A percentile compares a stretch with the other conserved stretches of the same genome.
Conservation (phyloP, 2,888 invertebrate species). For the Torymus texanus region DNA sequence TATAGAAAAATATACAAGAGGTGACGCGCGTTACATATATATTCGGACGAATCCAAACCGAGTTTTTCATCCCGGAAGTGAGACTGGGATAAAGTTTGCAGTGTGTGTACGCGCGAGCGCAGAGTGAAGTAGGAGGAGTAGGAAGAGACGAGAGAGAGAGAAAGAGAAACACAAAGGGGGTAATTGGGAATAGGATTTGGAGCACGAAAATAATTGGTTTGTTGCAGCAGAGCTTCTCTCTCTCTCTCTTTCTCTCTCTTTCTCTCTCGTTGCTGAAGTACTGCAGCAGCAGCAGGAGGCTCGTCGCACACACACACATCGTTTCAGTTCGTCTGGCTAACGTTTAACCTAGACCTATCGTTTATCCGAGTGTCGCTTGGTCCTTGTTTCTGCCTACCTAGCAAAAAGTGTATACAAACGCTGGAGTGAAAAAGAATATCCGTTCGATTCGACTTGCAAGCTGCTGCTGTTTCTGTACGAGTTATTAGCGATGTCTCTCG, state of each 20-base stretch:
- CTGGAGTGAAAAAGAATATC: too few species aligned
- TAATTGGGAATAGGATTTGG: slow-evolving; percentile 72
- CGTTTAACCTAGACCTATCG: slow-evolving; percentile 65
- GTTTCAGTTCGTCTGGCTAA: slow-evolving; percentile 61
- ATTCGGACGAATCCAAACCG: slow-evolving; percentile 2
- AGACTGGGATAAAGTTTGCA: background rate
- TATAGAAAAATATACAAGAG: background rate
- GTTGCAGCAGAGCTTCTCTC: slow-evolving; percentile 54
- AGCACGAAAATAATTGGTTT: slow-evolving; percentile 72
- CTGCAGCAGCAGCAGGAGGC: too few species aligned
- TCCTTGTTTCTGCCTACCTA: background rate
- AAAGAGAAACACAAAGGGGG: slow-evolving; percentile 50
- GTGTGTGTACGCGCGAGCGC: background rate
- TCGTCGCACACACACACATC: slow-evolving; percentile 17
- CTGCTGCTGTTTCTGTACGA: too few species aligned
- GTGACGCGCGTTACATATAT: background rate
- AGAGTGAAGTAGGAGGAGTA: too few species aligned
- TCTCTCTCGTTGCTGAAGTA: too few species aligned
- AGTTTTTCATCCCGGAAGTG: slow-evolving; percentile 11
- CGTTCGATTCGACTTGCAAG: too few species aligned
- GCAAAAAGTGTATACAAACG: background rate
- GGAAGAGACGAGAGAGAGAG: background rate
- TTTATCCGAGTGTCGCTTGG: slow-evolving; percentile 53
- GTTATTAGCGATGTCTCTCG: too few species aligned
- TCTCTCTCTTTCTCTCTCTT: too few species aligned